These are phyloP conservation scores for Lucifuga dentata DNA, from an alignment of 2,113 vertebrate genomes.

Conservation along the genomic window DNA sequence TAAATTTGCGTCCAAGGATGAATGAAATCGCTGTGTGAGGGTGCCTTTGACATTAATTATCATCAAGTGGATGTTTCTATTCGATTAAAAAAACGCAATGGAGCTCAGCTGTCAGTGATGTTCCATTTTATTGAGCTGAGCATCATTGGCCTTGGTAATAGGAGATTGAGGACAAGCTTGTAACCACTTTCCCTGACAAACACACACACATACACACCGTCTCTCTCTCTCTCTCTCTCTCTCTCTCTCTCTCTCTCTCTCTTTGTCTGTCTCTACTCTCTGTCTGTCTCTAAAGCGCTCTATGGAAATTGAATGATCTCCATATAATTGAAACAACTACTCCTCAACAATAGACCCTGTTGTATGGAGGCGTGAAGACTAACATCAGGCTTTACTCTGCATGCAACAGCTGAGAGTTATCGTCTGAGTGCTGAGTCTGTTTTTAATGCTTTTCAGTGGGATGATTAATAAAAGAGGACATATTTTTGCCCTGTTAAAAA, in stretches of 20 bases:
- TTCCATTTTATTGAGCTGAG: constrained; percentile 59
- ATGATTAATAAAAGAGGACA: constrained; percentile 49
- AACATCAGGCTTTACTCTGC: constrained; percentile 46
- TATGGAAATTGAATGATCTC: constrained; percentile 71
- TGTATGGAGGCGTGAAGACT: constrained; percentile 63
- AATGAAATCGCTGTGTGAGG: constrained; percentile 30
- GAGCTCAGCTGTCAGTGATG: constrained; percentile 35
- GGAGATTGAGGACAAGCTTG: constrained; percentile 40
- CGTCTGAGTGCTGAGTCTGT: constrained; percentile 54
- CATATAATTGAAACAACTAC: constrained; percentile 69
- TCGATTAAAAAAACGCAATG: constrained; percentile 61
- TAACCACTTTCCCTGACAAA: constrained; percentile 40
- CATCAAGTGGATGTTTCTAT: constrained; percentile 36
- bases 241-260: no score
- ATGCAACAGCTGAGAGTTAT: constrained; percentile 53
- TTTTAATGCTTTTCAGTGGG: constrained; percentile 43
- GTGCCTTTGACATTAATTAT: constrained; percentile 50
- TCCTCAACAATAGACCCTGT: constrained; percentile 66
- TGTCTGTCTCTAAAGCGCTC: constrained; percentile 33
- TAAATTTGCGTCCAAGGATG: constrained; percentile 12
- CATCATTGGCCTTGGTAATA: constrained; percentile 55
- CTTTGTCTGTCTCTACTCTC: no score
- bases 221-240: no score
- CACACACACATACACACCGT: constrained; percentile 5
- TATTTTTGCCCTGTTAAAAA: constrained; percentile 17